Evolutionary conservation across 2,888 invertebrate genomes (phyloP).

Genomic region (Diadegma fenestrale): DNA sequence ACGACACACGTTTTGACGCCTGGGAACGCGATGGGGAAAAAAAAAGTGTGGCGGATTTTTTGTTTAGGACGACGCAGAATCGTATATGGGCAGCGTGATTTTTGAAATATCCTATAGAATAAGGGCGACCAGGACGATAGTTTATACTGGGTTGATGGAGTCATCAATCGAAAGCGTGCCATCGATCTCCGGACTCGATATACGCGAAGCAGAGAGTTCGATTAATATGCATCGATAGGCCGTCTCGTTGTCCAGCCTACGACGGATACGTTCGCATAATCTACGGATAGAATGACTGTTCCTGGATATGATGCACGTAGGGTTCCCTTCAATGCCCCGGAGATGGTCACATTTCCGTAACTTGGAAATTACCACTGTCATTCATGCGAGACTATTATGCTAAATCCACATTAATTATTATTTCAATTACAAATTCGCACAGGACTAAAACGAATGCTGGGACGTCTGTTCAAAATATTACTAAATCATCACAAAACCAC

Average conservation of each 20-base stretch:
- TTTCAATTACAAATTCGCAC: background rate
- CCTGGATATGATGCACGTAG: slow-evolving; percentile 15
- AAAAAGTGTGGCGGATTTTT: no score
- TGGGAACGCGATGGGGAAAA: no score
- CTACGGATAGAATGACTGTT: slow-evolving; percentile 34
- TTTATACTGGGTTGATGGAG: slow-evolving; percentile 35
- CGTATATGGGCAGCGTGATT: background rate
- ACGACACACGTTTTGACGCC: background rate
- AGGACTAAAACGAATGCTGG: background rate
- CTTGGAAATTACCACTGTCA: background rate
- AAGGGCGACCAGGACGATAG: background rate
- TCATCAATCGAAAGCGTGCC: slow-evolving; percentile 67
- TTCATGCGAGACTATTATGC: slow-evolving; percentile 7
- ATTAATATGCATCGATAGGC: slow-evolving; percentile 64
- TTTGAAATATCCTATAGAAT: slow-evolving; percentile 1
- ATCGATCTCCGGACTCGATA: slow-evolving; percentile 54
- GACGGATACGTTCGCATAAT: slow-evolving; percentile 57
- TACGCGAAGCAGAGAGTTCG: slow-evolving; percentile 48
- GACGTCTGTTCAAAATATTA: no score
- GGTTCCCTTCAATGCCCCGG: slow-evolving; percentile 9
- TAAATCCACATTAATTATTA: slow-evolving; percentile 17
- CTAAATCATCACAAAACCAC: no score
- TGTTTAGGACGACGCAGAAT: no score
- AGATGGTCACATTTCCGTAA: slow-evolving; percentile 33
- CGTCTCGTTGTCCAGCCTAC: slow-evolving; percentile 15